Conservation (phyloP, 2,888 invertebrate genomes). For the Balanococcus diminutus region DNA sequence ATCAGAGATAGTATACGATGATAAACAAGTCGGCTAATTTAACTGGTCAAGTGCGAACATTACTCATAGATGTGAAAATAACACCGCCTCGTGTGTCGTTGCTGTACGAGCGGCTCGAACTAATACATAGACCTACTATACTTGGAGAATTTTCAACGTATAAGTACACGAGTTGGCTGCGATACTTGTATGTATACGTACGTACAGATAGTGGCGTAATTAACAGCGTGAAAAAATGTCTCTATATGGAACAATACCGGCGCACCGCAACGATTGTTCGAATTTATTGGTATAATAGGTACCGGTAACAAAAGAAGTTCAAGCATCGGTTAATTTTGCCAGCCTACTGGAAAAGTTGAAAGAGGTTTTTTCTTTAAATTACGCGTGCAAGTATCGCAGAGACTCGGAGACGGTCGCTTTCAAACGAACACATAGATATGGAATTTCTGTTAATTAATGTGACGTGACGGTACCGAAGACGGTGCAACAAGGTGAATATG, state of each 20-base stretch:
- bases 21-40: background rate
- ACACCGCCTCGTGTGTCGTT: background rate
- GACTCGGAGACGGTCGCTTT: background rate
- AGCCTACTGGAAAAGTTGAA: background rate
- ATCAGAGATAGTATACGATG: background rate
- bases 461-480: background rate
- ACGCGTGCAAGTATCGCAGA: background rate
- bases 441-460: constrained; percentile 24
- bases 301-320: constrained; percentile 18
- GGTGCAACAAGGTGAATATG: background rate
- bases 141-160: background rate
- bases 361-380: constrained; percentile 13
- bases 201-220: background rate
- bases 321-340: constrained; percentile 8
- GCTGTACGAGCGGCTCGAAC: background rate
- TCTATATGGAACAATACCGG: constrained; percentile 18
- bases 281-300: background rate
- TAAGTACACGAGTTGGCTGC: background rate
- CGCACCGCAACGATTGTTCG: background rate
- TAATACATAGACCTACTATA: background rate
- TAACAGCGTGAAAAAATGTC: background rate
- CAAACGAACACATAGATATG: constrained; percentile 7
- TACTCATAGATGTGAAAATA: background rate
- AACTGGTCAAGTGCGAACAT: background rate
- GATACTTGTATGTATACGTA: background rate